These are phyloP conservation scores for Peromyscus californicus DNA, from an alignment of 2,113 vertebrate genomes.

Conservation along the genomic window DNA sequence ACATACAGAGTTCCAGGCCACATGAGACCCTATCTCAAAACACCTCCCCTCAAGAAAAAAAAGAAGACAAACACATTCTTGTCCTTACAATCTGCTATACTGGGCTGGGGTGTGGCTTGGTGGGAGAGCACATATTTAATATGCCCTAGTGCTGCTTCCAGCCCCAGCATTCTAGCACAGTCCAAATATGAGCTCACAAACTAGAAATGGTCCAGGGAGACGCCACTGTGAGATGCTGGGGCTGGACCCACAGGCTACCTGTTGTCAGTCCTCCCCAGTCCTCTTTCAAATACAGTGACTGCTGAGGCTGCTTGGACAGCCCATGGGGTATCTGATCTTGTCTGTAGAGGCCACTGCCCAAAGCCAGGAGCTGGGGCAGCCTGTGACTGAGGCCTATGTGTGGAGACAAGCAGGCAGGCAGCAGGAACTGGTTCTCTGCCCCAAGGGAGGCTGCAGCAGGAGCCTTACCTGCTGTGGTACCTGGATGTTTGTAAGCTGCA, in stretches of 20 bases:
- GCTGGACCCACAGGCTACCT: background rate
- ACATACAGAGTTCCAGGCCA: background rate
- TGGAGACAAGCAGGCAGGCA: background rate
- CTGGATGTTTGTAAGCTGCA: conserved; percentile 86
- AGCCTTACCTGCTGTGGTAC: conserved; percentile 86
- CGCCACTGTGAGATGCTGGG: background rate
- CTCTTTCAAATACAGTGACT: background rate
- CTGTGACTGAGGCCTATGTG: background rate
- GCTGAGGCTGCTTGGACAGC: background rate
- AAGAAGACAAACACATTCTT: background rate
- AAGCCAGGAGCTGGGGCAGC: background rate
- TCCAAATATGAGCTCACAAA: background rate
- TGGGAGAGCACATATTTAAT: background rate
- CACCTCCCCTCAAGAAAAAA: background rate
- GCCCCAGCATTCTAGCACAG: background rate
- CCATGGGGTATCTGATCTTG: background rate
- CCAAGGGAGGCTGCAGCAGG: background rate
- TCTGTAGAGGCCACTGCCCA: background rate
- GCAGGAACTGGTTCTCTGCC: background rate
- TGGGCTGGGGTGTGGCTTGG: no score
- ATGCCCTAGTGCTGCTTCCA: background rate
- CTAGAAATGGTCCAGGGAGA: background rate
- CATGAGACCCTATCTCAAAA: background rate
- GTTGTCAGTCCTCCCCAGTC: background rate
- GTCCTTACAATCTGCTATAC: background rate